phyloP scores from a whole-genome alignment of 2,888 invertebrate genomes.

The Zeuzera pyrina region DNA sequence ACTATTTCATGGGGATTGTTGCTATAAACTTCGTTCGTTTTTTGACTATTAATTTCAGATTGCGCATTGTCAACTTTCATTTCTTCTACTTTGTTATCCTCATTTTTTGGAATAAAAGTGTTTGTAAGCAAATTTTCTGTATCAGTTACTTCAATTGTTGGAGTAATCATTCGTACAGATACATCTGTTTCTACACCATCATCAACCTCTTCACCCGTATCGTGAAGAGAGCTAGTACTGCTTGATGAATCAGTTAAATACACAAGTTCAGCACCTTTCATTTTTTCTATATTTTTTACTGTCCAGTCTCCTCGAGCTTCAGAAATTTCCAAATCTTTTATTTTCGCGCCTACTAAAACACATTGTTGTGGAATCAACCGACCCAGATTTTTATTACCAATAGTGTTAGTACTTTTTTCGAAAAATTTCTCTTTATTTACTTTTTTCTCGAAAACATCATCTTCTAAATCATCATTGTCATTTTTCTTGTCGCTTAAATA shows the following conservation, averaged over 20 bases:
- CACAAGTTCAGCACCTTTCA: constrained; percentile 77
- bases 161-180: constrained; percentile 61
- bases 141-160: constrained; percentile 64
- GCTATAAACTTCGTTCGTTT: constrained; percentile 5
- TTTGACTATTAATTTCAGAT: neutral
- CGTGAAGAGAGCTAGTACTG: constrained; percentile 74
- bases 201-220: constrained; percentile 59
- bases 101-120: constrained; percentile 28
- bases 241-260: constrained; percentile 79
- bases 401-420: constrained; percentile 16
- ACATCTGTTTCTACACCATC: constrained; percentile 60
- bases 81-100: constrained; percentile 7
- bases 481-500: constrained; percentile 63
- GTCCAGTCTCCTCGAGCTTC: constrained; percentile 74
- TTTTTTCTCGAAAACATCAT: constrained; percentile 60
- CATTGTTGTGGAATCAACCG: constrained; percentile 59
- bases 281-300: constrained; percentile 60
- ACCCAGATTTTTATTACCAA: constrained; percentile 43
- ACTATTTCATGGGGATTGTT: constrained; percentile 43
- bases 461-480: constrained; percentile 61
- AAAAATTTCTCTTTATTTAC: constrained; percentile 23
- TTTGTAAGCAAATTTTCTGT: constrained; percentile 54
- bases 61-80: neutral
- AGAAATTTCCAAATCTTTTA: constrained; percentile 69
- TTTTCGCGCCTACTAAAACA: constrained; percentile 75